Base-by-base conservation (phyloP, 2,113 vertebrate species). In the Podocnemis expansa region DNA sequence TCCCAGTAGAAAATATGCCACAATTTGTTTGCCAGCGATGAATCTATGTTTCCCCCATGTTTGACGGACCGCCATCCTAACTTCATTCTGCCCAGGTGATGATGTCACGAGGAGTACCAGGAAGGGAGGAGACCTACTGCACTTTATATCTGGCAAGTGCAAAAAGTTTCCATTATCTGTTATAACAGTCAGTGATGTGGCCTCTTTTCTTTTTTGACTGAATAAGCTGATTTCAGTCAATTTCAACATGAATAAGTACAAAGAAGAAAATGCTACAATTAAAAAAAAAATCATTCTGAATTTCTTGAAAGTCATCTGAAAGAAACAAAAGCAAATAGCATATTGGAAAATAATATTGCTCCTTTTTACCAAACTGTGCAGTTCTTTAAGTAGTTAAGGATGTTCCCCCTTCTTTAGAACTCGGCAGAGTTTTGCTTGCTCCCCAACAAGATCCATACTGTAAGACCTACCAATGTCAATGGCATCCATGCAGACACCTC, bases 1-100 rank as follows among this genome's bases (percentile, higher is more conserved):
- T 10, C 98, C 98, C 89, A 98, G 96, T 1, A 98, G 98, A 94
- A 98, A 98, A 79, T 96, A 87, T 0, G 97, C 94, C 56, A 95
- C 95, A 47, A 98, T 86, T 2, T 1, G 92, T n/a, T 89, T 96
- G 2, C 97, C 96, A 0, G 13, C 14, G 0, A 97, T 91, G 0
- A 0, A 56, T 55, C 45, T 95, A 24, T 96, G 92, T 84, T 38
- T 88, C 4, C 98, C 98, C 98, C 98, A 98, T 0, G 97, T 98
- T 52, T 95, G 60, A 25, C 98, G 81, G 94, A 98, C 98, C 85
- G 93, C 97, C 93, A 63, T 92, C 80, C 98, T 98, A 8, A 97
- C 95, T 0, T 87, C 19, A 1, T 24, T 1, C 3, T 97, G 91
- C 6, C 56, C 54, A 1, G 19, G 87, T 0, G 97, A 96, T 1